A percentile compares a stretch with the other conserved stretches of the same genome.
Conservation (phyloP, 1,140 invertebrate genomes). For the Potamilus streckersoni region DNA sequence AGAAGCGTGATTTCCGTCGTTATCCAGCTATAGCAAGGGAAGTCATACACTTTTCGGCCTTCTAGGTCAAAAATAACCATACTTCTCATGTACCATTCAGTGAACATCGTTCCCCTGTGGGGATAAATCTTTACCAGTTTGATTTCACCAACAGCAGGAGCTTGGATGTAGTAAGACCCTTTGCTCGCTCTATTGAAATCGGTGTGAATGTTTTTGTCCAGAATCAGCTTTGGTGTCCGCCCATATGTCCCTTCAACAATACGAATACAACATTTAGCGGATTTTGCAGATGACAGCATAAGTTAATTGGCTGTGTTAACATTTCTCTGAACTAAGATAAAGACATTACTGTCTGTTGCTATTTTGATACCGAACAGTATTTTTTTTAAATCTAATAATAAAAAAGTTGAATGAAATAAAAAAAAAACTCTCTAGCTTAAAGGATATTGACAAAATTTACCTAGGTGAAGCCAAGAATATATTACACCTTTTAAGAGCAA, state of each 20-base stretch:
- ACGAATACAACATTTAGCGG: no score
- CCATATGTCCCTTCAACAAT: constrained; percentile 20
- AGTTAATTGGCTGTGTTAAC: no score
- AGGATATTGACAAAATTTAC: no score
- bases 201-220: constrained; percentile 25
- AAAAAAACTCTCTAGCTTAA: no score
- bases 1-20: constrained; percentile 9
- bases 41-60: constrained; percentile 13
- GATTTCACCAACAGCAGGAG: constrained; percentile 24
- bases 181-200: constrained; percentile 30
- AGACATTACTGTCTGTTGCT: no score
- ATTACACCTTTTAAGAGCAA: no score
- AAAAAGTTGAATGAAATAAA: no score
- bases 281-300: no score
- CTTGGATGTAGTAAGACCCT: constrained; percentile 24
- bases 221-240: constrained; percentile 11
- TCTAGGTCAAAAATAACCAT: constrained; percentile 25
- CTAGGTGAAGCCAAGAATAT: no score
- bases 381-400: no score
- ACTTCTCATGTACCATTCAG: constrained; percentile 21
- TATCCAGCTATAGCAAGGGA: constrained; percentile 27
- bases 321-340: no score
- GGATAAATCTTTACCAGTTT: constrained; percentile 18
- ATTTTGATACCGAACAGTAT: no score
- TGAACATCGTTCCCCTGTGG: constrained; percentile 21